Percentiles rank a stretch among this genome's conserved stretches.
phyloP scores from a whole-genome alignment of 2,888 invertebrate species.

The Cosmopolites sordidus region DNA sequence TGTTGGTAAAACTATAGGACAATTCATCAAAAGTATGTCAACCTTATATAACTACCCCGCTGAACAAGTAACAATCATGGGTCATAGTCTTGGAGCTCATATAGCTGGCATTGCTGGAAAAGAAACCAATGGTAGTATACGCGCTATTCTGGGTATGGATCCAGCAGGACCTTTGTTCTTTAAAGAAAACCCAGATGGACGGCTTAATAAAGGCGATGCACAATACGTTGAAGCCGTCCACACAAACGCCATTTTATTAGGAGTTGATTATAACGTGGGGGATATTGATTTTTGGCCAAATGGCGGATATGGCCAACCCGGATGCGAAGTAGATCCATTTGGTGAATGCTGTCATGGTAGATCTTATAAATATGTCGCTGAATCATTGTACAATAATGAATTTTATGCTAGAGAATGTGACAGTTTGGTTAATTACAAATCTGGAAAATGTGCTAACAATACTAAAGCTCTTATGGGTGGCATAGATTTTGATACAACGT shows the following conservation, averaged over 20 bases:
- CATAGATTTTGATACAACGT: slow-evolving; percentile 20
- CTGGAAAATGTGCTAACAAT: slow-evolving; percentile 21
- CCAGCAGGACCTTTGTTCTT: slow-evolving; percentile 23
- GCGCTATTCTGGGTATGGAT: slow-evolving; percentile 18
- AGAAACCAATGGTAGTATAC: slow-evolving; percentile 8
- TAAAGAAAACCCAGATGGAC: neutral
- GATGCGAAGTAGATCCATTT: slow-evolving; percentile 31
- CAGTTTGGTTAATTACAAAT: slow-evolving; percentile 17
- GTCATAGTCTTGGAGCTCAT: slow-evolving; percentile 40
- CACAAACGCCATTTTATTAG: slow-evolving; percentile 15
- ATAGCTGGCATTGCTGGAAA: slow-evolving; percentile 35
- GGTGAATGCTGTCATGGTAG: slow-evolving; percentile 48
- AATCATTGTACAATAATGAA: slow-evolving; percentile 40
- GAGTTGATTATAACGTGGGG: slow-evolving; percentile 15
- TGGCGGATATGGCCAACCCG: slow-evolving; percentile 25
- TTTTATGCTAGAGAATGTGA: slow-evolving; percentile 28
- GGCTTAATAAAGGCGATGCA: slow-evolving; percentile 20
- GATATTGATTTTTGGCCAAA: slow-evolving; percentile 25
- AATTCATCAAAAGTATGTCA: slow-evolving; percentile 34
- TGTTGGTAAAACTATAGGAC: slow-evolving; percentile 34
- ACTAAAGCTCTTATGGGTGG: slow-evolving; percentile 28
- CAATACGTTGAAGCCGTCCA: slow-evolving; percentile 20
- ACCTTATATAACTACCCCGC: slow-evolving; percentile 28
- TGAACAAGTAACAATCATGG: slow-evolving; percentile 32
- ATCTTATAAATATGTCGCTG: slow-evolving; percentile 47